Evolutionary conservation across 2,888 invertebrate species (phyloP), one percentile per base, ranked within the genome.

Genomic region (Scaptomyza tumidula): DNA sequence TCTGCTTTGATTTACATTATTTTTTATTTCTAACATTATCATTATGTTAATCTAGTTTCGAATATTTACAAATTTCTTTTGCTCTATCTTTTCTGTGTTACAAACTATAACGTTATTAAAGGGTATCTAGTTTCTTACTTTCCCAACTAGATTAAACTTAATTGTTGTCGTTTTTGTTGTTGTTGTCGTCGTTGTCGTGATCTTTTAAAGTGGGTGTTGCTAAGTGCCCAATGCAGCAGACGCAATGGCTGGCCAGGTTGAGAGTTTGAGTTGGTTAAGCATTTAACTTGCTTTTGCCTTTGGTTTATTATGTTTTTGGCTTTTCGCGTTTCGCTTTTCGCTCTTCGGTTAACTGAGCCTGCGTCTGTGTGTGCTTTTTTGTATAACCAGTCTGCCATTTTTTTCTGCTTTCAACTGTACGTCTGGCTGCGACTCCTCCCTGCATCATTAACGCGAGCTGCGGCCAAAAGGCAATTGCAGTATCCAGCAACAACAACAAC

Each of bases 181-280:
- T 56, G 43, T 61, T 48, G 55, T 52, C 43, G 61, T 41, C 31
- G 71, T 71, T 75, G 76, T 75, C 76, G 75, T 75, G 83, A 86
- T 84, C 84, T 72, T 16, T 41, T 44, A 79, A 88, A 88, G 86
- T 86, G 86, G 86, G 86, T 86, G 86, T 86, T 82, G 76, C 86
- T 81, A 76, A 81, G 79, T 86, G 86, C 78, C 83, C 67, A 65
- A 75, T 81, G 80, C 71, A 66, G 75, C 78, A 88, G 88, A 84
- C 86, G 84, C 81, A 88, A 86, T 88, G 86, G 86, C 86, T 86
- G 87, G 81, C 58, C 50, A 43, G 67, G 46, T 13, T 11, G 37
- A 29, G 7, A 43, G 67, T 44, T 13, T 11, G 37, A 29, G 7
- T 31, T 27, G 5, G 37, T 37, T 37, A 14, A 37, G 13, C 16